Evolutionary conservation across 2,113 vertebrate genomes (phyloP), one percentile per base, ranked within the genome.

Genomic region (Dasyurus viverrinus): DNA sequence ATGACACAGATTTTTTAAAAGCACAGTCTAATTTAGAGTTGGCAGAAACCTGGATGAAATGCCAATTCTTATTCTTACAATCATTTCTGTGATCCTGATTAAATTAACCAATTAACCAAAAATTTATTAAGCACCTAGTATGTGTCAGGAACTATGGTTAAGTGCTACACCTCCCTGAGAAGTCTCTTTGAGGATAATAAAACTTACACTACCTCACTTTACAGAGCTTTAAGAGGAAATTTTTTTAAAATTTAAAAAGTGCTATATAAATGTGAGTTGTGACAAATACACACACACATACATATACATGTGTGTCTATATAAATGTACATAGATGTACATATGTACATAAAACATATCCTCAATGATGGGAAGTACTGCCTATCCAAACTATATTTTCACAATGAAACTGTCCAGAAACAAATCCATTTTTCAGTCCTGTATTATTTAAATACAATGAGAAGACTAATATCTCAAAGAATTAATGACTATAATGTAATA

Each of bases 401-500:
- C 9, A 89, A 54, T 95, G 27, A 95, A 90, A 89, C 25, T 91
- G 46, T 54, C 54, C 26, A 42, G 36, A 54, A 24, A 94, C 47
- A 95, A 93, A n/a, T 47, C 0, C 52, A 53, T 55, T 57, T 93
- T 95, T 47, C 96, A 92, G 23, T 47, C 0, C n/a, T 26, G 46
- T 91, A 84, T 24, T 92, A 94, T 47, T 91, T 92, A 57, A 68
- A 25, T 23, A 47, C 27, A 30, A 76, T 92, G 54, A 68, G 57
- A 97, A 95, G 22, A 93, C 27, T 53, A 91, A 36, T 92, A 91
- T 91, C 3, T 30, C 0, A 93, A 91, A 91, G 14, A 46, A 0
- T 52, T 94, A 91, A 47, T 90, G 54, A 22, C 48, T 60, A 90
- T 53, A 93, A 46, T 95, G n/a, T 54, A 93, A 90, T 3, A 94